phyloP scores from a whole-genome alignment of 2,797 vertebrate genomes.

The Botia almorhae region DNA sequence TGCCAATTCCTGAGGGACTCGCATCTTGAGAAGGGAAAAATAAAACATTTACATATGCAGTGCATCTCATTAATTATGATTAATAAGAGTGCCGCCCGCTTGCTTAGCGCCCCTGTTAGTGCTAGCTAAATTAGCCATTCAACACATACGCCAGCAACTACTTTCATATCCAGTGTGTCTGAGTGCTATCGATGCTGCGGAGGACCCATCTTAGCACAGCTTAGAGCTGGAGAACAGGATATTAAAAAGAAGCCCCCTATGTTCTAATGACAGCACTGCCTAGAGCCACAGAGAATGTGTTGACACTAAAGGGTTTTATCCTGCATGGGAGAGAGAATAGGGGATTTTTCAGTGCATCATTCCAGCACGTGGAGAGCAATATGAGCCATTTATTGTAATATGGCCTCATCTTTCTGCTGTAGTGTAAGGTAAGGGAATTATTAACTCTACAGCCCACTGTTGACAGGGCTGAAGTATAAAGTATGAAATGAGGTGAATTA shows the following conservation, averaged over 20 bases:
- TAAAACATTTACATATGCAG: constrained; percentile 60
- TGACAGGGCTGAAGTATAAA: constrained; percentile 15
- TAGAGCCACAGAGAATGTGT: constrained; percentile 66
- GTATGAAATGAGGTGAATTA: constrained; percentile 26
- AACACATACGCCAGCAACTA: constrained; percentile 24
- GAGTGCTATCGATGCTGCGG: constrained; percentile 44
- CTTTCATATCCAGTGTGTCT: constrained; percentile 50
- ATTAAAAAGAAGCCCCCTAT: constrained; percentile 58
- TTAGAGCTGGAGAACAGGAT: constrained; percentile 49
- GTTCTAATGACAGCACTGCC: constrained; percentile 54
- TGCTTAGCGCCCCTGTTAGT: constrained; percentile 50
- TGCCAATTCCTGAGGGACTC: constrained; percentile 37
- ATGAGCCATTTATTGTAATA: constrained; percentile 85
- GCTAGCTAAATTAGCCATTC: constrained; percentile 55
- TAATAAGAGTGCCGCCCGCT: constrained; percentile 56
- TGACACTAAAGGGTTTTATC: constrained; percentile 80
- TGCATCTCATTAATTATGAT: constrained; percentile 62
- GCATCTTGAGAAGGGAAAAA: constrained; percentile 38
- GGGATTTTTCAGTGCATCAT: constrained; percentile 64
- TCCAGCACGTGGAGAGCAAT: constrained; percentile 78
- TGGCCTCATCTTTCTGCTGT: constrained; percentile 61
- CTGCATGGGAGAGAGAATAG: constrained; percentile 22
- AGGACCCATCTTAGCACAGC: constrained; percentile 4
- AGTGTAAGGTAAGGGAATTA: constrained; percentile 42
- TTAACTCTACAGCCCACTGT: constrained; percentile 43